A percentile compares a stretch with the other conserved stretches of the same genome.
Conservation (phyloP, 2,113 vertebrate species). For the Chiloscyllium plagiosum region DNA sequence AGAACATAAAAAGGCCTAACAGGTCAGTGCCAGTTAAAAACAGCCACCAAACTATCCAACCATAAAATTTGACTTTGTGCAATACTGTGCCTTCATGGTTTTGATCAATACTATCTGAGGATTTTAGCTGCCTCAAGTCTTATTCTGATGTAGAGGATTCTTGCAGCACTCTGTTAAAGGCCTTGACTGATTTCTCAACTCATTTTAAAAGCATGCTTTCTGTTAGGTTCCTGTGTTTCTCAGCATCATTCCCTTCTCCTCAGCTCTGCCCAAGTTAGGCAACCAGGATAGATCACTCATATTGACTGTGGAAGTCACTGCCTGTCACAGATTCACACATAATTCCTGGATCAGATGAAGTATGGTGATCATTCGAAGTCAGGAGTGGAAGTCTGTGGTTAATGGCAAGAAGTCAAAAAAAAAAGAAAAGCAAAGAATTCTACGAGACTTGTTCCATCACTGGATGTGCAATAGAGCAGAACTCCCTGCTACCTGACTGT, state of each 20-base stretch:
- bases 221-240: neutral
- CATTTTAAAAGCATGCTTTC: neutral
- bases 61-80: neutral
- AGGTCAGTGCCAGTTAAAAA: too few relatives aligned
- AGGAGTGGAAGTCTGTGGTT: neutral
- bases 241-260: neutral
- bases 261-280: neutral
- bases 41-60: neutral
- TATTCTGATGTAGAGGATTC: neutral
- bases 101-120: neutral
- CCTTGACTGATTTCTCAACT: neutral
- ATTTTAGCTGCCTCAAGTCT: neutral
- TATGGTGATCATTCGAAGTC: neutral
- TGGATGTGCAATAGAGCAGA: neutral
- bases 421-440: neutral
- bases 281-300: neutral
- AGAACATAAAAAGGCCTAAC: too few relatives aligned
- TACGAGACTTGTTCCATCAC: neutral
- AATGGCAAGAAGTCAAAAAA: neutral
- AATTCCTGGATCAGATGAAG: neutral
- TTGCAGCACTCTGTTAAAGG: neutral
- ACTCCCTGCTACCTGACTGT: neutral
- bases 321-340: neutral
- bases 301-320: neutral
- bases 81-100: neutral